These are phyloP conservation scores for Pecten maximus DNA, from an alignment of 2,888 invertebrate genomes.

Conservation along the genomic window DNA sequence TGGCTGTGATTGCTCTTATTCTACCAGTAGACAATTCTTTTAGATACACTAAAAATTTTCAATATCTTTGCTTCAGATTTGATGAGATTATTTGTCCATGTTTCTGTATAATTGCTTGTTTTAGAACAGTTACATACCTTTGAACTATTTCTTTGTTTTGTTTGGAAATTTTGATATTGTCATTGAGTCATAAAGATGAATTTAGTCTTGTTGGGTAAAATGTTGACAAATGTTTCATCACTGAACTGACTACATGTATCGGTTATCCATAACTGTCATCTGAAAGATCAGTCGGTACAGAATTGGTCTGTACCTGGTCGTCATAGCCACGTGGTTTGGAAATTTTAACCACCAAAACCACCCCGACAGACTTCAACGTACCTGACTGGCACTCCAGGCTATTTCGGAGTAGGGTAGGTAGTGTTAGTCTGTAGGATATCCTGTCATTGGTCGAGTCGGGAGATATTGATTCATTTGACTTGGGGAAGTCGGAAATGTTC, in stretches of 20 bases:
- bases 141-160: neutral
- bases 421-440: neutral
- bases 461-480: neutral
- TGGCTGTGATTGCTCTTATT: neutral
- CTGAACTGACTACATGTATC: neutral
- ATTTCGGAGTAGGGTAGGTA: neutral
- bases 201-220: too few relatives aligned
- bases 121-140: too few relatives aligned
- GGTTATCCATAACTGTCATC: neutral
- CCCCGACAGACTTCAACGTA: neutral
- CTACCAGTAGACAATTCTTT: too few relatives aligned
- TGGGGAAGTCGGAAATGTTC: neutral
- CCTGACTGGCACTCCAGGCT: neutral
- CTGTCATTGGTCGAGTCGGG: neutral
- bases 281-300: neutral
- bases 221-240: neutral
- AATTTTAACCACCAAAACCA: slow-evolving; percentile 14
- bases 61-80: too few relatives aligned
- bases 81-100: too few relatives aligned
- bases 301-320: neutral
- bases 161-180: neutral
- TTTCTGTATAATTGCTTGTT: too few relatives aligned
- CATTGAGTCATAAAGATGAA: neutral
- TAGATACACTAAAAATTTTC: too few relatives aligned
- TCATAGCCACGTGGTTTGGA: neutral